Evolutionary conservation across 2,797 vertebrate species (phyloP).

Genomic region (Stomatorhinus walkeri): DNA sequence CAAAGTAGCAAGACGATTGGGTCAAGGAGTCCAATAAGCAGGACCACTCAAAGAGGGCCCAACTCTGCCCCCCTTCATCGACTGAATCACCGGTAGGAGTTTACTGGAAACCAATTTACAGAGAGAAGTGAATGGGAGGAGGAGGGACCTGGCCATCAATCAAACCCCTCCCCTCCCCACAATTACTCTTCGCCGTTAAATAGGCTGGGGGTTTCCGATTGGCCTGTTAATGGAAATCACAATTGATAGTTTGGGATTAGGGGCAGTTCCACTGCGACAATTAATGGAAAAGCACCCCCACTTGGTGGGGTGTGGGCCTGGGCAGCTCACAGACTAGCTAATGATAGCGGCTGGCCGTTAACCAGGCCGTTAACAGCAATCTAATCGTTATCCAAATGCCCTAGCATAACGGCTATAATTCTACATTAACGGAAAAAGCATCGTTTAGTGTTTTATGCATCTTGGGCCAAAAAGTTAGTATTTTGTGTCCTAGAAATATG

Average conservation of each 20-base stretch:
- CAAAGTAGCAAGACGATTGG: background rate
- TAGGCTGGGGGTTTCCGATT: background rate
- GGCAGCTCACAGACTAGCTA: background rate
- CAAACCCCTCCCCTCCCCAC: background rate
- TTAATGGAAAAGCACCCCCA: background rate
- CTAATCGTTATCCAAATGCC: background rate
- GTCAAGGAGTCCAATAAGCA: background rate
- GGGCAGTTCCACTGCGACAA: background rate
- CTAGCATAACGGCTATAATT: background rate
- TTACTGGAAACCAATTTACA: background rate
- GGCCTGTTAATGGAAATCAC: background rate
- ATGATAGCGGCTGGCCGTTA: background rate
- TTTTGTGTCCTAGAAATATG: background rate
- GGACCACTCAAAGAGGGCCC: background rate
- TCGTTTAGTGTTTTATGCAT: background rate
- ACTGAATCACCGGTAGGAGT: background rate
- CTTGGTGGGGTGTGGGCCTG: background rate
- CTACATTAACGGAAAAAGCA: background rate
- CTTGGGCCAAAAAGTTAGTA: background rate
- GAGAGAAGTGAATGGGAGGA: background rate
- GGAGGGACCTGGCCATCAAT: background rate
- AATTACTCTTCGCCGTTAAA: background rate
- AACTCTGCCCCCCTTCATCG: background rate
- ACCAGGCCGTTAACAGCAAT: background rate
- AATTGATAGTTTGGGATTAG: background rate